Conservation (phyloP, 2,888 invertebrate genomes). For the Lithophane socia region DNA sequence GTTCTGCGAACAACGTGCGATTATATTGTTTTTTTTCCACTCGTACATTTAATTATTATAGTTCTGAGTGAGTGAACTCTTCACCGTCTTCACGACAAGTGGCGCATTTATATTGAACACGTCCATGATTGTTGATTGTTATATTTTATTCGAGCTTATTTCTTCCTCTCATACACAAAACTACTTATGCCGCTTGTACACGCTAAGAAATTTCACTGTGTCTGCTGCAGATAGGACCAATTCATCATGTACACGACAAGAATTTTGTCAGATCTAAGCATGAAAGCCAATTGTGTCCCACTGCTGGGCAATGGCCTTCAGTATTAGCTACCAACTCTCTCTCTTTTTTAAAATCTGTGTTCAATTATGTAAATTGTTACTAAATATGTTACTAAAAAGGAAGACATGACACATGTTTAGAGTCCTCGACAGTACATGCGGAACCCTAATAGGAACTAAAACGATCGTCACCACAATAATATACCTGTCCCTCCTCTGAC, state of each 20-base stretch:
- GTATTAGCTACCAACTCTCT: too few species aligned
- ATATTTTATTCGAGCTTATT: neutral
- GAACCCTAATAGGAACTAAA: conserved; percentile 1
- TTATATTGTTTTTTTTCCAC: conserved; percentile 52
- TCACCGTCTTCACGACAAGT: conserved; percentile 14
- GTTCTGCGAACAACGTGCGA: conserved; percentile 35
- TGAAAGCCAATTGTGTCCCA: too few species aligned
- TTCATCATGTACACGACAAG: too few species aligned
- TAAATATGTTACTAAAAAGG: neutral
- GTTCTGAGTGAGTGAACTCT: conserved; percentile 11
- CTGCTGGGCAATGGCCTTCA: too few species aligned
- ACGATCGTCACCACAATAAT: neutral
- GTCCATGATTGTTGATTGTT: neutral
- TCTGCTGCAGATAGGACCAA: too few species aligned
- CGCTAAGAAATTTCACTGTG: too few species aligned
- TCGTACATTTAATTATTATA: conserved; percentile 41
- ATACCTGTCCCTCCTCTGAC: neutral
- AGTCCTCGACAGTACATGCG: too few species aligned
- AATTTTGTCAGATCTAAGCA: too few species aligned
- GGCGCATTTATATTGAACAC: conserved; percentile 3
- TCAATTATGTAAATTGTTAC: neutral
- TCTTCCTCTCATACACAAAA: neutral
- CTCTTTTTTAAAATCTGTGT: too few species aligned
- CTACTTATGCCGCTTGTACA: neutral
- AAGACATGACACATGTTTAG: neutral